Evolutionary conservation across 35 echinoderm and acorn worm species (phyloP), one percentile per base, ranked within the genome.

Genomic region (Chiridota heheva): DNA sequence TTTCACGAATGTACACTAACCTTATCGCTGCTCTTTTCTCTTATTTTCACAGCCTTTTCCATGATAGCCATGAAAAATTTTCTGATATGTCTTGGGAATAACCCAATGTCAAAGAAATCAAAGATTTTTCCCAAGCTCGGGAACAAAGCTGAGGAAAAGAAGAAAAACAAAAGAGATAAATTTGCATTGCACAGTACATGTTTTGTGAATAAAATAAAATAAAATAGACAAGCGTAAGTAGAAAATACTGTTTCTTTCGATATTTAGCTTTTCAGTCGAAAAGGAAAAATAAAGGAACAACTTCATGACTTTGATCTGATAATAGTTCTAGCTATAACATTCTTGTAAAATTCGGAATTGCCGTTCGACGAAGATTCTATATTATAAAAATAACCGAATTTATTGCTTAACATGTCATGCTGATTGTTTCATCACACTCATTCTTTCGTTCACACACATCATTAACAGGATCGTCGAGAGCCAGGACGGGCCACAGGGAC

Each of bases 31-130:
- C 44, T 15, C 5, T 74, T 47, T 16, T 74, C 31, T 51, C 44
- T 74, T 32, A 74, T 7, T 13, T 74, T 26, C 42, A 74, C n/a
- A 5, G 70, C 44, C 22, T 74, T 24, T 42, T 42, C 35, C 32
- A 47, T 74, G 18, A 74, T 47, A 29, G 47, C 70, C 42, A 74
- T 2, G 70, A 74, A 74, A 42, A 74, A 74, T 33, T 74, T 1
- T 47, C 36, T 74, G 70, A 30, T 0, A 51, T 51, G 30, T 2
- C 1, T 5, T 7, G 70, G 7, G 10, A 51, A 7, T 16, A 74
- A 5, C 44, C 70, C 70, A 51, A 74, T 51, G 8, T 32, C 20
- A 46, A 74, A 74, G 31, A 51, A 74, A 47, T 74, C 56, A 30
- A 49, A 74, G 56, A 74, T 51, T 22, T 42, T 42, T 17, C 25